These are phyloP conservation scores for Bagarius yarrelli DNA, from an alignment of 2,113 vertebrate species.

Conservation along the genomic window DNA sequence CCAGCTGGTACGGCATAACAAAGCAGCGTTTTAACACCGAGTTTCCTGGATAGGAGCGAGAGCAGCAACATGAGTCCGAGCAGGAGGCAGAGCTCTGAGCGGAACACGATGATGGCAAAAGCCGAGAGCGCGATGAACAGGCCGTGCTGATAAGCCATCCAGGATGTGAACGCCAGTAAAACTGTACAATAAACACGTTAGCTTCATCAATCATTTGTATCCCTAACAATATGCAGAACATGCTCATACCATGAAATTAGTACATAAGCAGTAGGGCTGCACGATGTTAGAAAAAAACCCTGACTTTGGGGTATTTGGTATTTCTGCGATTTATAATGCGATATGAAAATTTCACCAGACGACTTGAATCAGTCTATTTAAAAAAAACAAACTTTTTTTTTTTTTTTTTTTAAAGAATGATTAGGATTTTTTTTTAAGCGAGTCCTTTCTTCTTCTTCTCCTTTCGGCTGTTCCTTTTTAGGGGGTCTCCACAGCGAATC, in stretches of 20 bases:
- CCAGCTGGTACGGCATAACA: constrained; percentile 81
- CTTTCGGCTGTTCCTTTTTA: no score
- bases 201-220: background rate
- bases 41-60: constrained; percentile 71
- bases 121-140: constrained; percentile 86
- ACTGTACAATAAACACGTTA: constrained; percentile 66
- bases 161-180: constrained; percentile 80
- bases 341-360: no score
- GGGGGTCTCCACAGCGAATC: no score
- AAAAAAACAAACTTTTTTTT: no score
- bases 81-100: constrained; percentile 86
- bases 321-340: no score
- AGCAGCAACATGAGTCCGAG: constrained; percentile 85
- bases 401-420: no score
- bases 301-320: no score
- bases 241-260: no score
- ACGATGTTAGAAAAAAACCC: no score
- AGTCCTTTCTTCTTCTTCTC: no score
- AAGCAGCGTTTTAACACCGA: constrained; percentile 71
- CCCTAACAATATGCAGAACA: background rate
- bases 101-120: constrained; percentile 85
- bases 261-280: background rate
- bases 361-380: no score
- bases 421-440: no score
- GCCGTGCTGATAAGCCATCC: constrained; percentile 81